Percentiles rank a stretch among this genome's conserved stretches.
Evolutionary conservation across 2,888 invertebrate genomes (phyloP).

Genomic region (Blera fallax): DNA sequence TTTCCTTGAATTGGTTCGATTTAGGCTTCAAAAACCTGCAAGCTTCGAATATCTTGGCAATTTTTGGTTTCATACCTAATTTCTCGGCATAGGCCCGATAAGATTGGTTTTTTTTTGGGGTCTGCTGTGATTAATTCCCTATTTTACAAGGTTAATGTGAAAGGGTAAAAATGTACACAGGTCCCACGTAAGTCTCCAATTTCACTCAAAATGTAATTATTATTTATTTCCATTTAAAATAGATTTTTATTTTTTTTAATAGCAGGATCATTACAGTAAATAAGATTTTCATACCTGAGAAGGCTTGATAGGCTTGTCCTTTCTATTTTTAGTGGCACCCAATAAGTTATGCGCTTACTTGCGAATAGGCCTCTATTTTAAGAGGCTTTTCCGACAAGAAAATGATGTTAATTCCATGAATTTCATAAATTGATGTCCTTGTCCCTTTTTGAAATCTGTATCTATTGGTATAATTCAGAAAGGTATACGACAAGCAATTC

Average conservation of each 20-base stretch:
- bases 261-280: background rate
- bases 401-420: slow-evolving; percentile 11
- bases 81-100: too few species aligned
- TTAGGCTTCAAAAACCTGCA: too few species aligned
- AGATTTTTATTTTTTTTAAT: background rate
- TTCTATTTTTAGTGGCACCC: background rate
- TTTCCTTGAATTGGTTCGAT: too few species aligned
- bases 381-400: slow-evolving; percentile 9
- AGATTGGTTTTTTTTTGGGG: too few species aligned
- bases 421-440: slow-evolving; percentile 20
- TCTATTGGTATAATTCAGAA: background rate
- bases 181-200: background rate
- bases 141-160: background rate
- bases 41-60: too few species aligned
- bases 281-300: slow-evolving; percentile 14
- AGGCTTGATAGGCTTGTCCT: background rate
- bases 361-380: slow-evolving; percentile 1
- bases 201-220: slow-evolving; percentile 8
- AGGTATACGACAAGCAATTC: background rate
- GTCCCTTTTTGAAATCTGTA: background rate
- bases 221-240: background rate
- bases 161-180: background rate
- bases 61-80: too few species aligned
- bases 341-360: background rate
- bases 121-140: too few species aligned